phyloP scores from a whole-genome alignment of 1,140 invertebrate species.

The Drosophila dunni region DNA sequence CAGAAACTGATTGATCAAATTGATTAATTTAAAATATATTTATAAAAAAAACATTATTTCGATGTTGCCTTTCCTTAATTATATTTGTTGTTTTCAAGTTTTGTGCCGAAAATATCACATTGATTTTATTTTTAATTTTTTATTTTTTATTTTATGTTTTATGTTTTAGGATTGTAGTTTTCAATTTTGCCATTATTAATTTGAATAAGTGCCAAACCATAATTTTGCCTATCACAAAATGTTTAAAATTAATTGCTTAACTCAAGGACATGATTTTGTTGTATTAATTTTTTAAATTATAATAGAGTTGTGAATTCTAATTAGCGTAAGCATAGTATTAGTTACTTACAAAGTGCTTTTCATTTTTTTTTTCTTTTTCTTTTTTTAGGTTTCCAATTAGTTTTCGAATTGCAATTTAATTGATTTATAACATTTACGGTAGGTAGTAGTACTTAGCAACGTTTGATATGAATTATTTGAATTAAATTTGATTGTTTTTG shows the following conservation, averaged over 20 bases:
- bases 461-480: conserved; percentile 62
- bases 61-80: conserved; percentile 48
- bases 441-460: conserved; percentile 29
- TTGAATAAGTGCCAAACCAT: conserved; percentile 67
- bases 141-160: conserved; percentile 41
- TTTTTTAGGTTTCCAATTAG: conserved; percentile 24
- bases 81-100: conserved; percentile 62
- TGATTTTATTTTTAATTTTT: conserved; percentile 62
- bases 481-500: conserved; percentile 23
- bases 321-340: conserved; percentile 15
- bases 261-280: conserved; percentile 17
- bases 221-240: conserved; percentile 84
- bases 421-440: conserved; percentile 42
- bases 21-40: too few species aligned
- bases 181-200: conserved; percentile 29
- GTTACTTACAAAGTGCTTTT: conserved; percentile 22
- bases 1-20: conserved; percentile 39
- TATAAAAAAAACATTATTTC: conserved; percentile 8
- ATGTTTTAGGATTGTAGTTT: conserved; percentile 16
- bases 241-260: conserved; percentile 78
- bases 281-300: conserved; percentile 33
- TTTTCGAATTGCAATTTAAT: conserved; percentile 43
- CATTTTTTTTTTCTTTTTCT: not conserved
- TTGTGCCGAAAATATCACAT: conserved; percentile 84
- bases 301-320: conserved; percentile 22